Base-by-base conservation (phyloP, 1,140 invertebrate species). In the Aphaenogaster floridana region DNA sequence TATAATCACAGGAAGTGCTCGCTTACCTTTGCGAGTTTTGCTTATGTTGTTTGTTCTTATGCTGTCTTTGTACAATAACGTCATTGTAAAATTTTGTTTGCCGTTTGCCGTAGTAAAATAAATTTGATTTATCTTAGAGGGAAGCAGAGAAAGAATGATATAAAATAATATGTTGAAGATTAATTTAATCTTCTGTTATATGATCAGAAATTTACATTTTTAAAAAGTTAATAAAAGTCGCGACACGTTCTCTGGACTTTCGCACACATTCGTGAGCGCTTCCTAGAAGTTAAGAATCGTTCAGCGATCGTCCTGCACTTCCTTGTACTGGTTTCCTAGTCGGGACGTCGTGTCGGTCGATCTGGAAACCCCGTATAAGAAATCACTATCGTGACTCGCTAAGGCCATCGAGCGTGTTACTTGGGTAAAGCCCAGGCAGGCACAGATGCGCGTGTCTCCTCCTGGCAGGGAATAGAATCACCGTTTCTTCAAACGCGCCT, bases 241-340 rank as follows among this genome's bases (percentile, higher is more conserved):
- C 86, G 61, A 90, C 66, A 74, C 45, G 64, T 90, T 88, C 79
- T 39, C 11, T 36, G 61, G 79, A 85, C 83, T 86, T 42, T 84
- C 64, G 48, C 76, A 78, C 78, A 88, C 88, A 84, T 45, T 77
- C 80, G 21, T 57, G 68, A 74, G 61, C 39, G 69, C 84, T 93
- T 93, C 91, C 86, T 79, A 90, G 91, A 91, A 92, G 86, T 68
- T 85, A 74, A 50, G 64, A 52, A 69, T 87, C 77, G 88, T 86
- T 77, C 87, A 89, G 88, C 88, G 87, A 92, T 91, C 90, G 81
- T 87, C 77, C 64, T 45, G 66, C 68, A 88, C 76, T 91, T 91
- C 90, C 87, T 89, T 89, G 83, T 91, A 93, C 92, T 89, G 92
- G 93, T 93, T 94, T 93, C 92, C 91, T 89, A 91, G 86, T 91